Percentiles rank a stretch among this genome's conserved stretches.
These are phyloP conservation scores for Pachydiplax longipennis DNA, from an alignment of 2,888 invertebrate genomes.

Conservation along the genomic window DNA sequence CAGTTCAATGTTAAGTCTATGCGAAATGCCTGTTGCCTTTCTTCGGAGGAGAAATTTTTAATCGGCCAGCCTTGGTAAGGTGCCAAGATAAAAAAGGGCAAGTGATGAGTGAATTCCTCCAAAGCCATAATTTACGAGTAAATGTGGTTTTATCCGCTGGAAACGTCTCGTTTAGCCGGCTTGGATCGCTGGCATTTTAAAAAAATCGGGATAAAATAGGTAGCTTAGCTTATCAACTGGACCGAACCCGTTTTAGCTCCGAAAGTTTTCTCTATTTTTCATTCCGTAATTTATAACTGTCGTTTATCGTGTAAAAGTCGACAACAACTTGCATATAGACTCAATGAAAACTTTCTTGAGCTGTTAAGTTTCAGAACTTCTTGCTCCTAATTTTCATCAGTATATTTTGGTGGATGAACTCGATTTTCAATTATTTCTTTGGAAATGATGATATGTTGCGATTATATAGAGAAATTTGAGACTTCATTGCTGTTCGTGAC, in stretches of 20 bases:
- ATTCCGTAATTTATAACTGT: neutral
- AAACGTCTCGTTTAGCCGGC: neutral
- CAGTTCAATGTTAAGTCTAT: neutral
- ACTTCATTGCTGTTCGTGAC: no score
- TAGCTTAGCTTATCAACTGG: neutral
- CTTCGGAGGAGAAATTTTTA: neutral
- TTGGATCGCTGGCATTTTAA: neutral
- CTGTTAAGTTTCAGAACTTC: no score
- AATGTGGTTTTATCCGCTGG: neutral
- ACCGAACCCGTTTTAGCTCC: neutral
- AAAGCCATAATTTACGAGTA: neutral
- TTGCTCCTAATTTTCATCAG: no score
- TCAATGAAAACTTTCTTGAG: neutral
- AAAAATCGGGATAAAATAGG: neutral
- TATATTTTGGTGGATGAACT: no score
- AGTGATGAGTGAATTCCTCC: neutral
- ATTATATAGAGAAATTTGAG: no score
- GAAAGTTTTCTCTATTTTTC: neutral
- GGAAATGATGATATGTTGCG: no score
- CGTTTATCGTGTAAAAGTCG: neutral
- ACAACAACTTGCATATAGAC: neutral
- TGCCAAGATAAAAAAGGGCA: neutral
- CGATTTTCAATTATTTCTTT: no score
- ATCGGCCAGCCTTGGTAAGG: neutral
- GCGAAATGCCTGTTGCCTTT: neutral